Percentiles rank a stretch among this genome's conserved stretches.
Conservation (phyloP, 1,140 invertebrate genomes). For the Rhagoletis pomonella region DNA sequence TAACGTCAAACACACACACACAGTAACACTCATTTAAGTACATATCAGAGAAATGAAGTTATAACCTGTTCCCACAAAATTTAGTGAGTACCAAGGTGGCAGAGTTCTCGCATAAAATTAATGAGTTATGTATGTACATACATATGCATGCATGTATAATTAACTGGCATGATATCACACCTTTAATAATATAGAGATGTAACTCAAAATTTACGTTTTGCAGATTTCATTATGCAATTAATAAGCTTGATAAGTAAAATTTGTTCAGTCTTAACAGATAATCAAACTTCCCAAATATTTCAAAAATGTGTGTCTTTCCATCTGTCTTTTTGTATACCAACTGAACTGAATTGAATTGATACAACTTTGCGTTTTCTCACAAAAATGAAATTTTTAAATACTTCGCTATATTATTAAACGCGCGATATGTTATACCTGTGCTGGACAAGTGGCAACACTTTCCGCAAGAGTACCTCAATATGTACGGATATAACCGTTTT, state of each 20-base stretch:
- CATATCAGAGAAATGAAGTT: slow-evolving; percentile 47
- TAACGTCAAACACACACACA: background rate
- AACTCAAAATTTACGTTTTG: too few species aligned
- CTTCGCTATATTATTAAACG: background rate
- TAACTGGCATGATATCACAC: background rate
- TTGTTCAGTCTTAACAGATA: too few species aligned
- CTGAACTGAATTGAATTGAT: too few species aligned
- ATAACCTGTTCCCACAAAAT: slow-evolving; percentile 49
- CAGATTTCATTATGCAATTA: too few species aligned
- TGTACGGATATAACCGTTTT: too few species aligned
- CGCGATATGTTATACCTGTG: background rate
- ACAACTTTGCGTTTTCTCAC: too few species aligned
- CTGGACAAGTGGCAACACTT: background rate
- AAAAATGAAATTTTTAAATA: too few species aligned
- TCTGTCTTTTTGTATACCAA: too few species aligned
- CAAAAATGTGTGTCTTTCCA: too few species aligned
- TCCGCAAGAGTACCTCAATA: background rate
- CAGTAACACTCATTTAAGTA: background rate
- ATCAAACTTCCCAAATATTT: too few species aligned
- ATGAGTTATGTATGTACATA: background rate
- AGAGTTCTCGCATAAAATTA: slow-evolving; percentile 11
- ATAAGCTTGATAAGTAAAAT: too few species aligned
- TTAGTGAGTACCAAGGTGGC: background rate
- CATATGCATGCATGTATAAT: background rate
- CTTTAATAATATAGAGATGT: too few species aligned